Conservation (phyloP, 2,797 vertebrate species). For the Paedocypris micromegethes region DNA sequence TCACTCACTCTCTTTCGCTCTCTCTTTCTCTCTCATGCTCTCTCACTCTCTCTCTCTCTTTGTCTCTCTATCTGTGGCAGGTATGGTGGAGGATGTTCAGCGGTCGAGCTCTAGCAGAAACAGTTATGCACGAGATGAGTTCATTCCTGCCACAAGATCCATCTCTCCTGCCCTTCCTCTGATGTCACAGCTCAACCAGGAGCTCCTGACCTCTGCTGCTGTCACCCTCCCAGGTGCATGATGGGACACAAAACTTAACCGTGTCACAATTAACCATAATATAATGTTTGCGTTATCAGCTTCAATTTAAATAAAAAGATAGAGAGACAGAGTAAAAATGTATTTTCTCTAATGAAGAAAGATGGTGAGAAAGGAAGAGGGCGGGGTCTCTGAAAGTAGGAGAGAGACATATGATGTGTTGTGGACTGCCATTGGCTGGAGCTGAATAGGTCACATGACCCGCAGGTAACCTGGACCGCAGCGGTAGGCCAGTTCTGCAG, state of each 20-base stretch:
- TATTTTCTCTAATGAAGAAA: too few relatives aligned
- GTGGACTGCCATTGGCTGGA: too few relatives aligned
- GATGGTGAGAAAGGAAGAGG: too few relatives aligned
- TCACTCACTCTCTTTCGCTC: too few relatives aligned
- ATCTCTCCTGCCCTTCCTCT: constrained; percentile 38
- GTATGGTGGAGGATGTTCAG: constrained; percentile 48
- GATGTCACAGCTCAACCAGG: constrained; percentile 66
- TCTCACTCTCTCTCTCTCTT: neutral
- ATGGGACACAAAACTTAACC: neutral
- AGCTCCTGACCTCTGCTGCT: constrained; percentile 71
- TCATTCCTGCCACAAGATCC: constrained; percentile 47
- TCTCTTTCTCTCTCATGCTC: too few relatives aligned
- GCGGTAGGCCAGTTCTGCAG: constrained; percentile 73
- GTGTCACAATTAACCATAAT: too few relatives aligned
- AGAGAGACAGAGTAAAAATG: too few relatives aligned
- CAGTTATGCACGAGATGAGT: constrained; percentile 52
- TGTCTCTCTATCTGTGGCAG: constrained; percentile 47
- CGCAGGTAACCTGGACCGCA: constrained; percentile 76
- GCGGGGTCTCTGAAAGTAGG: too few relatives aligned
- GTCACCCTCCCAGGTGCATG: constrained; percentile 71
- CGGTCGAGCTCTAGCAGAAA: constrained; percentile 50
- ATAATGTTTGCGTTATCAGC: too few relatives aligned
- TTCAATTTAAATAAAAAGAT: too few relatives aligned
- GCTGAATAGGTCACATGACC: neutral
- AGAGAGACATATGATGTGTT: too few relatives aligned